phyloP scores from a whole-genome alignment of 1,140 invertebrate species.

The Chrysopa pallens region DNA sequence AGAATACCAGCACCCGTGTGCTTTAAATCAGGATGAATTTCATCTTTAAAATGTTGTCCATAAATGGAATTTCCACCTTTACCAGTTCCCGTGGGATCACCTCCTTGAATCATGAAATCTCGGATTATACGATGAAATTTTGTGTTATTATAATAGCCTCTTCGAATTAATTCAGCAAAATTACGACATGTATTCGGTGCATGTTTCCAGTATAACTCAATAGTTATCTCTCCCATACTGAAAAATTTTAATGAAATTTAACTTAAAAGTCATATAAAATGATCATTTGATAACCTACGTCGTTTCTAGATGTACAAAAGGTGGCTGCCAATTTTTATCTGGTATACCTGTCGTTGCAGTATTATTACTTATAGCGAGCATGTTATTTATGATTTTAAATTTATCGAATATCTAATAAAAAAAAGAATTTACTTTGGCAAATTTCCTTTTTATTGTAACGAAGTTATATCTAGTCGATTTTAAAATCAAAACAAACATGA shows the following conservation, averaged over 20 bases:
- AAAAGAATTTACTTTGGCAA: too few species aligned
- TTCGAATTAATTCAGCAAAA: conserved; percentile 79
- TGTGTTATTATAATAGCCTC: conserved; percentile 91
- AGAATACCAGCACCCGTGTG: conserved; percentile 67
- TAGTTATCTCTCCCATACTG: conserved; percentile 82
- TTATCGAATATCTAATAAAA: too few species aligned
- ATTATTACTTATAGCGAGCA: conserved; percentile 18
- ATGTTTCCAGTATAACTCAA: conserved; percentile 97
- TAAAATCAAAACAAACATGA: too few species aligned
- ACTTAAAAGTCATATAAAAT: conserved; percentile 1
- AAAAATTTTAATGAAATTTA: conserved; percentile 15
- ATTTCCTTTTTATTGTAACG: too few species aligned
- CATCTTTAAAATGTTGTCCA: conserved; percentile 87
- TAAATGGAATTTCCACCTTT: conserved; percentile 94
- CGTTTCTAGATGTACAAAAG: conserved; percentile 61
- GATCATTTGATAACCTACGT: conserved; percentile 34
- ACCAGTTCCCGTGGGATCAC: conserved; percentile 88
- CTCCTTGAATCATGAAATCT: conserved; percentile 96
- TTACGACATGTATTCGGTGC: conserved; percentile 89
- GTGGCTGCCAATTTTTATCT: conserved; percentile 72
- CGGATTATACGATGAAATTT: conserved; percentile 92
- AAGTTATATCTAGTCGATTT: too few species aligned
- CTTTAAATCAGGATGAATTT: conserved; percentile 86
- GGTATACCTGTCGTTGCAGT: conserved; percentile 40
- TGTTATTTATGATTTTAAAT: too few species aligned